Conservation (phyloP, 2,797 vertebrate genomes). For the Phrynocephalus vlangalii region DNA sequence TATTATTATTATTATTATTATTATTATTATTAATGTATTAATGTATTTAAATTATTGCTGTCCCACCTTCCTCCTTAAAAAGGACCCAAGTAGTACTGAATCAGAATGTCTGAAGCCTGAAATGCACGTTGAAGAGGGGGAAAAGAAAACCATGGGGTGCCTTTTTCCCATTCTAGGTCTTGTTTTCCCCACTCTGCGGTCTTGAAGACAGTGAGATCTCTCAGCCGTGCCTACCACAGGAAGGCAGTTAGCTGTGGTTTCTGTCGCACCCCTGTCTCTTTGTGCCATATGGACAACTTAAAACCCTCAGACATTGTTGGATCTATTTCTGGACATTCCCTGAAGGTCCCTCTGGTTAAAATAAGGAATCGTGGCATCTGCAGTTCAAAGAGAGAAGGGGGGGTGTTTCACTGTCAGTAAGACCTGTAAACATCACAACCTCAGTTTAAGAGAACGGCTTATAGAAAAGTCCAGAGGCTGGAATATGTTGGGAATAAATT, state of each 20-base stretch:
- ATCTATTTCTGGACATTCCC: conserved; percentile 45
- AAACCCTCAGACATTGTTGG: conserved; percentile 23
- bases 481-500: neutral
- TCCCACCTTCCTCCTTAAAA: too few species aligned
- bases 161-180: neutral
- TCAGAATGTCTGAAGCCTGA: neutral
- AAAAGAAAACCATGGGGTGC: neutral
- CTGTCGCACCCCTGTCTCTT: conserved; percentile 32
- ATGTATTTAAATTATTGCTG: too few species aligned
- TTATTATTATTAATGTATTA: too few species aligned
- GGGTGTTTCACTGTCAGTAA: neutral
- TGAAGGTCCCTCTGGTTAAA: conserved; percentile 3
- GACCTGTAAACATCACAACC: neutral
- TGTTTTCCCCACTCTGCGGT: neutral
- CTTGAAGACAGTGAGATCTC: conserved; percentile 15
- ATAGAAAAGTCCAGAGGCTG: neutral
- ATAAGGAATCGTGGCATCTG: neutral
- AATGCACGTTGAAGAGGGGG: neutral
- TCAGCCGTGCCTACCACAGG: conserved; percentile 22
- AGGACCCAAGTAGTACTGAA: neutral
- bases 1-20: too few species aligned
- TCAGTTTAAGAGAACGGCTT: neutral
- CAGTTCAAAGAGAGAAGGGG: neutral
- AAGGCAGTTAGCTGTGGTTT: conserved; percentile 50
- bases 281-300: conserved; percentile 44